These are phyloP conservation scores for Podocnemis expansa DNA, from an alignment of 2,113 vertebrate species.

Conservation along the genomic window DNA sequence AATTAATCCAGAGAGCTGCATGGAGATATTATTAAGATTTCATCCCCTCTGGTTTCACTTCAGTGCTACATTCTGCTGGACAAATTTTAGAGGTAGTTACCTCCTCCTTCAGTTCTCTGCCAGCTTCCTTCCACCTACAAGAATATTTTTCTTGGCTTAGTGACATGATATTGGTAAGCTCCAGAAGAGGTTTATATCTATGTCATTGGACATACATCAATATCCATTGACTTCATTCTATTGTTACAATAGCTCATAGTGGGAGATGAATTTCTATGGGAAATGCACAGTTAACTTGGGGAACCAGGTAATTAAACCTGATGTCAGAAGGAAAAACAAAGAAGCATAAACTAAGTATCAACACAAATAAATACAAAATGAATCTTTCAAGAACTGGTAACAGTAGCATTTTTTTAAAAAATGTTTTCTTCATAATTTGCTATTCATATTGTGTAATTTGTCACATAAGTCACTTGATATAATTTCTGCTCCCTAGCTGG, in stretches of 20 bases:
- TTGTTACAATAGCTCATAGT: background rate
- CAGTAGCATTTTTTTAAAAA: background rate
- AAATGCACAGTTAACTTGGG: background rate
- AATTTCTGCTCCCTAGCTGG: background rate
- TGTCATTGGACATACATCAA: background rate
- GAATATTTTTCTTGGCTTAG: background rate
- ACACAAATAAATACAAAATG: background rate
- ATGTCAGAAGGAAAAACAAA: background rate
- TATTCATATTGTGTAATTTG: background rate
- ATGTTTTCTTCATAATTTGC: background rate
- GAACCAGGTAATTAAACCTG: background rate
- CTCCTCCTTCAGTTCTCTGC: background rate
- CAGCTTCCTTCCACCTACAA: background rate
- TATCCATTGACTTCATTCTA: background rate
- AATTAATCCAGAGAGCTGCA: background rate
- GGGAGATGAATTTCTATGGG: background rate
- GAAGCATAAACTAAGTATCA: background rate
- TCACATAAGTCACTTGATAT: background rate
- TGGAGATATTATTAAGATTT: background rate
- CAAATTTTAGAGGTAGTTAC: background rate
- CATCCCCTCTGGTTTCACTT: background rate
- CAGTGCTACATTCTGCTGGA: background rate
- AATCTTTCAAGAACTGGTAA: background rate
- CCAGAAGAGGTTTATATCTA: background rate
- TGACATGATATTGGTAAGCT: background rate